These are phyloP conservation scores for Solenopsis fugax DNA, from an alignment of 1,140 invertebrate genomes.

Conservation along the genomic window DNA sequence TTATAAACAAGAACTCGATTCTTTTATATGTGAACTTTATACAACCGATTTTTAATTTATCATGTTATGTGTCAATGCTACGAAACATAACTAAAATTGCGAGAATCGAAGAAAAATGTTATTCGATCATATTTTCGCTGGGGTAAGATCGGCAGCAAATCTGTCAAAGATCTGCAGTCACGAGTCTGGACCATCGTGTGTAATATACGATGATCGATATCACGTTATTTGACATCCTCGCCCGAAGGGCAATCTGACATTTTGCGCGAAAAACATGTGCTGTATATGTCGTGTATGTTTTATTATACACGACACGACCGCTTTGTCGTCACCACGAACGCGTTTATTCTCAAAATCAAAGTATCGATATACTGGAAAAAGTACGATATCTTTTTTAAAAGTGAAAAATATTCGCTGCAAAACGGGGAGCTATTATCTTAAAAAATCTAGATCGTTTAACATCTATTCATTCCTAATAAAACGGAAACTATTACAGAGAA, in stretches of 20 bases:
- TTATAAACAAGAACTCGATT: neutral
- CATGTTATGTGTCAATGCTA: neutral
- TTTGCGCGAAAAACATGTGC: conserved; percentile 32
- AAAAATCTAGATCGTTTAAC: neutral
- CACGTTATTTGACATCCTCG: conserved; percentile 38
- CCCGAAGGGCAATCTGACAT: conserved; percentile 30
- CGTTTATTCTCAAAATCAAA: conserved; percentile 49
- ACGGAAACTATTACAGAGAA: neutral
- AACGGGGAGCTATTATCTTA: neutral
- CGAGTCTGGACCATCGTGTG: neutral
- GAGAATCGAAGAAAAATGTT: conserved; percentile 10
- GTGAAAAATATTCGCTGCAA: conserved; percentile 26
- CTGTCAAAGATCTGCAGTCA: conserved; percentile 1
- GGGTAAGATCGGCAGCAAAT: neutral
- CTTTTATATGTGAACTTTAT: neutral
- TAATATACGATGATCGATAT: conserved; percentile 46
- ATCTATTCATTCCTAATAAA: neutral
- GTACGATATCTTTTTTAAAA: neutral
- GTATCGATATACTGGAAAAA: conserved; percentile 2
- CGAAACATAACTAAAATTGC: neutral
- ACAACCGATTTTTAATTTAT: neutral
- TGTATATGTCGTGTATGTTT: conserved; percentile 17
- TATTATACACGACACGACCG: conserved; percentile 15
- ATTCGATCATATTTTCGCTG: neutral
- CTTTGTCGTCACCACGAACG: conserved; percentile 32